A percentile compares a stretch with the other conserved stretches of the same genome.
These are phyloP conservation scores for Lomographa bimaculata DNA, from an alignment of 2,888 invertebrate species.

Conservation along the genomic window DNA sequence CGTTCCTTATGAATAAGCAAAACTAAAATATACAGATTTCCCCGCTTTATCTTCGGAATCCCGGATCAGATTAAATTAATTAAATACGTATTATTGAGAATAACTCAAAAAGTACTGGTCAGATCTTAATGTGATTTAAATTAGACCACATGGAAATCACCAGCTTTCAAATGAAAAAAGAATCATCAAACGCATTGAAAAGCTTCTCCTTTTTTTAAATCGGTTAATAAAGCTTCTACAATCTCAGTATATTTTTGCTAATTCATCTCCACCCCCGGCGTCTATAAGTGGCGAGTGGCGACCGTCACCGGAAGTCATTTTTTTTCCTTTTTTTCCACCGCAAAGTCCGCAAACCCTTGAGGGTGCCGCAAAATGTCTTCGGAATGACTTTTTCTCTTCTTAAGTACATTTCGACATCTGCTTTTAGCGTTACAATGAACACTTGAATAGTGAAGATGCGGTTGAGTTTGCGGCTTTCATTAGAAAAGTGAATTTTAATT, in stretches of 20 bases:
- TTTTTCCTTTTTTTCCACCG: constrained; percentile 52
- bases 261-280: constrained; percentile 56
- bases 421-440: constrained; percentile 18
- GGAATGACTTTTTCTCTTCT: constrained; percentile 67
- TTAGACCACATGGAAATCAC: too few species aligned
- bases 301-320: constrained; percentile 65
- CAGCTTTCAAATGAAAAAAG: too few species aligned
- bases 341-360: constrained; percentile 73
- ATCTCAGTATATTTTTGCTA: constrained; percentile 43
- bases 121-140: too few species aligned
- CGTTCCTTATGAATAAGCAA: too few species aligned
- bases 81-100: too few species aligned
- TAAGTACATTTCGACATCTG: constrained; percentile 72
- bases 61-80: too few species aligned
- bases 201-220: too few species aligned
- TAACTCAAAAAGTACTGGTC: too few species aligned
- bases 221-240: constrained; percentile 30
- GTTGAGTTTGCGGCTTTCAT: too few species aligned
- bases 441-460: constrained; percentile 4
- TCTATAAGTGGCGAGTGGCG: constrained; percentile 63
- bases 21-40: too few species aligned
- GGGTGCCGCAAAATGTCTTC: constrained; percentile 75
- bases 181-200: too few species aligned
- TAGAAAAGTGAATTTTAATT: background rate
- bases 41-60: too few species aligned